A percentile compares a stretch with the other conserved stretches of the same genome.
Conservation (phyloP, 2,113 vertebrate species). For the Tragelaphus scriptus region DNA sequence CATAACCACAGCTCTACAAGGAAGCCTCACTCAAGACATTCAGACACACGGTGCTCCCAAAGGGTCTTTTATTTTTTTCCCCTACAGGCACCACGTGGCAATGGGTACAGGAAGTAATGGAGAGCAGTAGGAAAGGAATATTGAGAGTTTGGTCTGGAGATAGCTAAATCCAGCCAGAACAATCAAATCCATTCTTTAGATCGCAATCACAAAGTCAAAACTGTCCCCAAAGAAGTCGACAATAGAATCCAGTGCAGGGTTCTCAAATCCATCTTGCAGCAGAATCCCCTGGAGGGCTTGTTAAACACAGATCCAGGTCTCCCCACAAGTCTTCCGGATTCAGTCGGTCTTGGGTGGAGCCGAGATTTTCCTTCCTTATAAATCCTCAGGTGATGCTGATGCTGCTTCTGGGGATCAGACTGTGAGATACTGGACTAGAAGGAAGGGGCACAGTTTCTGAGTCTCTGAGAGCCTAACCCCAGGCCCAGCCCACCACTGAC, state of each 20-base stretch:
- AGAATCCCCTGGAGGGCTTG: no score
- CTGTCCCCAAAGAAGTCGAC: not conserved
- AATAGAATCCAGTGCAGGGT: fast-evolving
- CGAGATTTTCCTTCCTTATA: not conserved
- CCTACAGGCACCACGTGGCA: not conserved
- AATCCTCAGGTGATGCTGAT: not conserved
- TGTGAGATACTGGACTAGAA: not conserved
- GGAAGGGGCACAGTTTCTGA: not conserved
- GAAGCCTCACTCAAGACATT: no score
- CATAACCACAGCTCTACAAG: not conserved
- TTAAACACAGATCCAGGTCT: not conserved
- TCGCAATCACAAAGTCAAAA: not conserved
- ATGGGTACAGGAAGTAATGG: no score
- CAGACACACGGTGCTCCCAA: not conserved
- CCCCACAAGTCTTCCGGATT: not conserved
- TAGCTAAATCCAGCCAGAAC: not conserved
- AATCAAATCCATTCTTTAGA: not conserved
- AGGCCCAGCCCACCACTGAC: no score
- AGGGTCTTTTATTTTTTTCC: not conserved
- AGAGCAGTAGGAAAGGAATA: not conserved
- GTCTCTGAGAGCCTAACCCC: not conserved
- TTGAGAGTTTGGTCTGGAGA: not conserved
- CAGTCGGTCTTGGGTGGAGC: no score
- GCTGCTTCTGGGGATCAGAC: not conserved
- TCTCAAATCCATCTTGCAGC: not conserved